Evolutionary conservation across 30 jellyfish, hydroid and myxozoan genomes (phyloP), one percentile per base, ranked within the genome.

Genomic region (Aurelia sp.): DNA sequence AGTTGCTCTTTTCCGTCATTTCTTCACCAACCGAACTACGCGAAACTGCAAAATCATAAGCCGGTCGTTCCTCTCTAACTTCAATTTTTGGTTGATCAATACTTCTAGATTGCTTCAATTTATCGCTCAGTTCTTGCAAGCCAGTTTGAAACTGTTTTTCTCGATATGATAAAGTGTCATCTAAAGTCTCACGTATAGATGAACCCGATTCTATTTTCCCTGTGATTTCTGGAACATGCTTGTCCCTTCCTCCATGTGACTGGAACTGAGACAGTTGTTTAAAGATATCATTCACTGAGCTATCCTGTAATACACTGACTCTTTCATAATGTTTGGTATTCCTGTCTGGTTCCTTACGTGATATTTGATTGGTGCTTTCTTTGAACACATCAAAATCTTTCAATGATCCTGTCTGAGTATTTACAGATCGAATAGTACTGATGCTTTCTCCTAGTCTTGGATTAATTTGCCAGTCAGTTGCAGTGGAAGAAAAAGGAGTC

Each of bases 91-190:
- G 63, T 21, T 66, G 63, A n/a, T 30, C 55, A 44, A 44, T 44
- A 44, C 16, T 44, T 8, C 55, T 44, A 0, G 55, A 44, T 44
- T 44, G 73, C 41, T 78, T 77, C 20, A 82, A 53, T 62, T 82
- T 82, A 70, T 82, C 92, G 72, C 86, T 82, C 61, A 82, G 74
- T 55, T 72, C 78, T 57, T 70, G 92, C 79, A 82, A 58, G 31
- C 92, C 92, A 17, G 92, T 47, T 58, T 82, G 92, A 62, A 82
- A 70, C 12, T 57, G 72, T 40, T 71, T 77, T 69, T 82, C 85
- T n/a, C 92, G 84, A 19, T 17, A 24, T 63, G 71, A 55, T 18
- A 82, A 17, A 20, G 80, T 71, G 11, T 70, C 92, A 41, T 15
- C 27, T 44, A 44, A 44, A 44, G 55, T 44, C 15, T 44, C 15